These are phyloP conservation scores for Diabrotica balteata DNA, from an alignment of 2,888 invertebrate species.

Conservation along the genomic window DNA sequence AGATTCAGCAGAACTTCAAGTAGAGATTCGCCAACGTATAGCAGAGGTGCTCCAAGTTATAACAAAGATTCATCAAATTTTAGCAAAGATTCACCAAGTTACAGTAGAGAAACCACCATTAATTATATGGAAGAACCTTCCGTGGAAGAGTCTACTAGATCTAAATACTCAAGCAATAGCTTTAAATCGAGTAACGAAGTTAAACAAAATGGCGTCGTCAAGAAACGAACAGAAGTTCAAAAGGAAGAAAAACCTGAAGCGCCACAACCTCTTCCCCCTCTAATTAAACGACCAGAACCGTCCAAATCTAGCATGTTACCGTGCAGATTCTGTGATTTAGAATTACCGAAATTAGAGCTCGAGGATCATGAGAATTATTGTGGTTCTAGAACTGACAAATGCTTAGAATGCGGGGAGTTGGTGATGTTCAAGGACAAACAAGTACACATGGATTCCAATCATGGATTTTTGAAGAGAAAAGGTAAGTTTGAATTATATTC, in stretches of 20 bases:
- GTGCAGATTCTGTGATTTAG: conserved; percentile 74
- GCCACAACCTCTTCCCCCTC: not conserved
- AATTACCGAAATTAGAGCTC: conserved; percentile 67
- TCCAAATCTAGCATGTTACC: conserved; percentile 55
- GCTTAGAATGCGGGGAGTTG: conserved; percentile 71
- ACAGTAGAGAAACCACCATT: conserved; percentile 4
- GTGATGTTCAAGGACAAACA: conserved; percentile 75
- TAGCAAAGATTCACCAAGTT: conserved; percentile 8
- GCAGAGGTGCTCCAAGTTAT: conserved; percentile 6
- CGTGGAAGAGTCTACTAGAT: not conserved
- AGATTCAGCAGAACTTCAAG: not conserved
- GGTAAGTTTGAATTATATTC: conserved; percentile 57
- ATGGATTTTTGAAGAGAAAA: conserved; percentile 69
- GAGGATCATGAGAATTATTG: conserved; percentile 73
- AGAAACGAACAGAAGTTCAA: not conserved
- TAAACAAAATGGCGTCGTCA: conserved; percentile 5
- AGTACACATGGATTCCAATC: conserved; percentile 70
- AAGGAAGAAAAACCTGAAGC: conserved; percentile 14
- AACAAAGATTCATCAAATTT: conserved; percentile 2
- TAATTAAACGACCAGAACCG: conserved; percentile 26
- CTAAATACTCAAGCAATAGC: conserved; percentile 5
- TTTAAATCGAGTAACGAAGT: not conserved
- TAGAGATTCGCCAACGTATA: conserved; percentile 6
- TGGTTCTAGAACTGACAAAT: conserved; percentile 74
- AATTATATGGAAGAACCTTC: conserved; percentile 6